Percentiles rank a stretch among this genome's conserved stretches.
phyloP scores from a whole-genome alignment of 2,113 vertebrate genomes.

The Litocranius walleri region DNA sequence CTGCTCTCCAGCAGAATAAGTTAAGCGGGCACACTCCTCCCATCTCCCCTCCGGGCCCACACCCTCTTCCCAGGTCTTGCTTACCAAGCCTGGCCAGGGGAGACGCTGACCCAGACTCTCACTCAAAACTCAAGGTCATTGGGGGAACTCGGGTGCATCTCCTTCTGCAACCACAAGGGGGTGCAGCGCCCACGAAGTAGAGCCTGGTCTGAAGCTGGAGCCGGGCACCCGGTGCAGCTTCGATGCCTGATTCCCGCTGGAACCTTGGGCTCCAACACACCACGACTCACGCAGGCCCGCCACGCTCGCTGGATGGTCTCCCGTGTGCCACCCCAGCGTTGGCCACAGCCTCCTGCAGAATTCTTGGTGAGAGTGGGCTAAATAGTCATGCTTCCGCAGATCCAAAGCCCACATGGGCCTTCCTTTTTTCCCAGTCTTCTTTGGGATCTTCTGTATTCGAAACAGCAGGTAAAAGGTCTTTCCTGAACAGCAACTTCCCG shows the following conservation, averaged over 20 bases:
- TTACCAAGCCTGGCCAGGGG: background rate
- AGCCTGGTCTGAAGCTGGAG: background rate
- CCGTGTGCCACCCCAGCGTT: background rate
- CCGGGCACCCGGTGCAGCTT: background rate
- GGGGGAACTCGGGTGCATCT: background rate
- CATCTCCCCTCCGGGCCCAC: background rate
- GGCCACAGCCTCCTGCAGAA: background rate
- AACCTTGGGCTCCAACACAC: fast-evolving
- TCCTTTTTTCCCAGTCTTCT: background rate
- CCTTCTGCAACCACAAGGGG: background rate
- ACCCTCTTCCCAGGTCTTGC: background rate
- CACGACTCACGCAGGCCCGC: no score
- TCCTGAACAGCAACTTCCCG: background rate
- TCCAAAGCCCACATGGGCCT: background rate
- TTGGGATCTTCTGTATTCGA: background rate
- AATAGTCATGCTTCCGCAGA: background rate
- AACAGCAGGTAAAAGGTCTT: background rate
- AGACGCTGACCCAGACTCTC: background rate
- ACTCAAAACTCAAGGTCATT: background rate
- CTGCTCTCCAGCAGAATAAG: background rate
- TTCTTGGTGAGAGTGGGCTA: background rate
- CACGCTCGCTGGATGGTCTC: fast-evolving
- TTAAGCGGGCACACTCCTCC: background rate
- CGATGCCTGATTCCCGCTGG: background rate
- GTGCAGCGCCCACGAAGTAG: background rate